Evolutionary conservation across 2,797 vertebrate genomes (phyloP).

Genomic region (Buceros bicornis): DNA sequence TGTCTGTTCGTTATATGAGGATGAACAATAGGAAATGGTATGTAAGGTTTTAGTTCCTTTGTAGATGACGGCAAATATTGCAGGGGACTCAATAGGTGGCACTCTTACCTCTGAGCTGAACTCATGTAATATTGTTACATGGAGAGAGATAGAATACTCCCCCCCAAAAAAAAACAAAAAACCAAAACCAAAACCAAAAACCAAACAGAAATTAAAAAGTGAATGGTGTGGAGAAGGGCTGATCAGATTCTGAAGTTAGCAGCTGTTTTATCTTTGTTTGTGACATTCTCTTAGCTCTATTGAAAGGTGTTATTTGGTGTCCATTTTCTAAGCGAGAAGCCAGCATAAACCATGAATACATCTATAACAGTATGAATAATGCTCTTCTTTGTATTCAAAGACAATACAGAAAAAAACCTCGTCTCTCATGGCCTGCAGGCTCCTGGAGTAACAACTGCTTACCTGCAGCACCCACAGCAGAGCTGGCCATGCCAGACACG

Average conservation of each 20-base stretch:
- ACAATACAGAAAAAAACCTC: background rate
- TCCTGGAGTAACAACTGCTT: background rate
- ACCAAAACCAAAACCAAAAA: background rate
- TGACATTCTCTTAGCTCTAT: background rate
- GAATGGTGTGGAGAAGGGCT: background rate
- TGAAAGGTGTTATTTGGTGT: background rate
- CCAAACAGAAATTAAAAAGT: background rate
- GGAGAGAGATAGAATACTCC: background rate
- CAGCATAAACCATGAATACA: background rate
- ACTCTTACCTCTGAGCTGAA: constrained; percentile 70
- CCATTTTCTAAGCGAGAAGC: background rate
- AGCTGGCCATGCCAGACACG: background rate
- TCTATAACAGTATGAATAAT: background rate
- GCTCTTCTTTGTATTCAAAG: background rate
- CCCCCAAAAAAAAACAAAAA: too few relatives aligned
- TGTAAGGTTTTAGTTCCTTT: background rate
- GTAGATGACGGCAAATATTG: background rate
- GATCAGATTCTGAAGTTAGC: background rate
- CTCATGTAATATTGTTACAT: background rate
- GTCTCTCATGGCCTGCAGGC: background rate
- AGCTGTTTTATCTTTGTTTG: background rate
- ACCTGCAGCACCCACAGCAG: background rate
- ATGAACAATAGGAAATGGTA: background rate
- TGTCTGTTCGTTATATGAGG: background rate
- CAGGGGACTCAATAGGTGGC: constrained; percentile 74